These are phyloP conservation scores for Nettapus auritus DNA, from an alignment of 2,113 vertebrate genomes.

Conservation along the genomic window DNA sequence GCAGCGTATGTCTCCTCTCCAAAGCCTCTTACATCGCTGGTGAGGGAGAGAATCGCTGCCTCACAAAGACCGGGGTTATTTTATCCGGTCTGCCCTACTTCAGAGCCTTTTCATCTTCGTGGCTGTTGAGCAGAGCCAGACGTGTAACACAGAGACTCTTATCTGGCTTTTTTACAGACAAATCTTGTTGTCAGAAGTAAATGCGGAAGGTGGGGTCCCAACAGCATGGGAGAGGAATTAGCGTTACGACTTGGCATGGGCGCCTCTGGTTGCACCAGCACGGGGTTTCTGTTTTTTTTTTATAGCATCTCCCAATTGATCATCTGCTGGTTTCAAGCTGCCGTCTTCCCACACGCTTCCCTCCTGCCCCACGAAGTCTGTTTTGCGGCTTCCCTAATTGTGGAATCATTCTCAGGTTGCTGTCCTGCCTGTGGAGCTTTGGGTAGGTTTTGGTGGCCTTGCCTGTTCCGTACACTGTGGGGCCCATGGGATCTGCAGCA, in stretches of 20 bases:
- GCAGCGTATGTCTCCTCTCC: not conserved
- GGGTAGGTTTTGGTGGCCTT: rapidly evolving
- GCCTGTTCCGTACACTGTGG: rapidly evolving
- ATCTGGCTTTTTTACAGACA: not conserved
- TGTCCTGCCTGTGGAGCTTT: rapidly evolving
- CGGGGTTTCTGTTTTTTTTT: not conserved
- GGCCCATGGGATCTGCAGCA: rapidly evolving
- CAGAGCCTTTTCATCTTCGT: not conserved
- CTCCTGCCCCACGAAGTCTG: rapidly evolving
- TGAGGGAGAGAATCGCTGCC: not conserved
- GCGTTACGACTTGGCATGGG: not conserved
- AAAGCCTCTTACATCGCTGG: not conserved
- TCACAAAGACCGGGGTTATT: not conserved
- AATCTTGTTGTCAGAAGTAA: not conserved
- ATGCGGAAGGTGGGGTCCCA: not conserved
- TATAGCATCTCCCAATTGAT: not conserved
- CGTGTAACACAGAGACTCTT: not conserved
- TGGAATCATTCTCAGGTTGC: rapidly evolving
- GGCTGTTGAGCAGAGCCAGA: not conserved
- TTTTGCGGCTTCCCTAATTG: not conserved
- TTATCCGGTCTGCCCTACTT: not conserved
- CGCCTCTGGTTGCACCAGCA: not conserved
- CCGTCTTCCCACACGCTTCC: not conserved
- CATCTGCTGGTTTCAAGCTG: not conserved
- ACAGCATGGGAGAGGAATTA: not conserved